Evolutionary conservation across 2,888 invertebrate genomes (phyloP).

Genomic region (Epinotia demarniana): DNA sequence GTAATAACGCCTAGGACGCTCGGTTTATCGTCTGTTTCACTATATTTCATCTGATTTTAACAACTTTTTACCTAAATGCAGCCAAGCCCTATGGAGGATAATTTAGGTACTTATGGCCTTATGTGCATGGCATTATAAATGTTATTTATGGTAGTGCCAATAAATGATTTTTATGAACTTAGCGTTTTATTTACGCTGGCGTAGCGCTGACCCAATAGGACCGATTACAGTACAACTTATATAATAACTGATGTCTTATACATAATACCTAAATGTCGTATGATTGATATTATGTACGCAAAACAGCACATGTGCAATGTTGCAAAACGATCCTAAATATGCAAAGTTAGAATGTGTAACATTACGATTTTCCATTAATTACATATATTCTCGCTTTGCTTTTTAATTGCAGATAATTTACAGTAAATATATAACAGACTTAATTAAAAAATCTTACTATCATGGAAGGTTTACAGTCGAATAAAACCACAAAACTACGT

Average conservation of each 20-base stretch:
- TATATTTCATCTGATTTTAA: background rate
- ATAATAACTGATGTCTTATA: background rate
- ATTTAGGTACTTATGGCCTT: background rate
- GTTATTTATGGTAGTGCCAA: constrained; percentile 48
- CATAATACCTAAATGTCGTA: background rate
- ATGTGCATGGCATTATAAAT: constrained; percentile 26
- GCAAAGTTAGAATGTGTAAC: background rate
- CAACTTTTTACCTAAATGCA: constrained; percentile 15
- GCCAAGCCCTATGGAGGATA: constrained; percentile 10
- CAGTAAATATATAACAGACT: constrained; percentile 19
- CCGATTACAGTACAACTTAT: background rate
- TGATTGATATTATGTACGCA: background rate
- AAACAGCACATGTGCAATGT: background rate
- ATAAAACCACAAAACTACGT: constrained; percentile 72
- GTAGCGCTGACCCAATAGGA: constrained; percentile 28
- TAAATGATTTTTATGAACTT: constrained; percentile 52
- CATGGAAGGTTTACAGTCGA: constrained; percentile 48
- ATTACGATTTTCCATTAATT: background rate
- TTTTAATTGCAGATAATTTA: constrained; percentile 22
- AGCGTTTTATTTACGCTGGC: constrained; percentile 56
- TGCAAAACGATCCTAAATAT: background rate
- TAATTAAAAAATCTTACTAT: background rate
- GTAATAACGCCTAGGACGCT: background rate
- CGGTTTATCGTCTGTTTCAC: background rate
- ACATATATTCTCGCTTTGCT: background rate